These are phyloP conservation scores for Pseudorasbora parva DNA, from an alignment of 2,113 vertebrate genomes.

Conservation along the genomic window DNA sequence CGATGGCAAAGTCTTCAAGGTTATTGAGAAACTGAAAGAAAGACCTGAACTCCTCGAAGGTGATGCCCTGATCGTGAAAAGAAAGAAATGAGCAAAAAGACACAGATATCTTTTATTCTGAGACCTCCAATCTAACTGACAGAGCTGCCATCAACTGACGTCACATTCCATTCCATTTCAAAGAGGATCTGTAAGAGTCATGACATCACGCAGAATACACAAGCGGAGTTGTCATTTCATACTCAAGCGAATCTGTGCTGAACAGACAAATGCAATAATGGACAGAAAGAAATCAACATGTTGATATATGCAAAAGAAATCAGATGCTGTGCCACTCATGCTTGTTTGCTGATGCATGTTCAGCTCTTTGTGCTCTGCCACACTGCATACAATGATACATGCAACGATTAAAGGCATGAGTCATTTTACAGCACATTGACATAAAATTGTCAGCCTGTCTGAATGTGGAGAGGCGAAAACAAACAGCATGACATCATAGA, in stretches of 20 bases:
- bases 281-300: neutral
- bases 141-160: neutral
- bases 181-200: neutral
- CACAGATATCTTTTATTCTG: neutral
- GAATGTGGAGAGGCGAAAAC: constrained; percentile 15
- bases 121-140: neutral
- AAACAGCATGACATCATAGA: constrained; percentile 33
- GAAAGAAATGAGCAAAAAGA: constrained; percentile 17
- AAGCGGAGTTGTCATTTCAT: neutral
- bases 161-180: constrained; percentile 25
- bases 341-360: constrained; percentile 19
- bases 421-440: constrained; percentile 28
- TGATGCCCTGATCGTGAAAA: constrained; percentile 87
- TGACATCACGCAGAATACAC: neutral
- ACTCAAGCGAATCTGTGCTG: neutral
- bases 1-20: constrained; percentile 96
- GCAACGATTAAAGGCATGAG: constrained; percentile 32
- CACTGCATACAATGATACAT: constrained; percentile 1
- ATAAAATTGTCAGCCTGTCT: constrained; percentile 26
- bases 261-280: constrained; percentile 10
- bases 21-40: constrained; percentile 99
- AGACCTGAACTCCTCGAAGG: constrained; percentile 97
- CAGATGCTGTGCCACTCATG: constrained; percentile 21
- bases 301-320: neutral
- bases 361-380: neutral